Base-by-base conservation (phyloP, 2,888 invertebrate species). In the Heliconius charithonia region DNA sequence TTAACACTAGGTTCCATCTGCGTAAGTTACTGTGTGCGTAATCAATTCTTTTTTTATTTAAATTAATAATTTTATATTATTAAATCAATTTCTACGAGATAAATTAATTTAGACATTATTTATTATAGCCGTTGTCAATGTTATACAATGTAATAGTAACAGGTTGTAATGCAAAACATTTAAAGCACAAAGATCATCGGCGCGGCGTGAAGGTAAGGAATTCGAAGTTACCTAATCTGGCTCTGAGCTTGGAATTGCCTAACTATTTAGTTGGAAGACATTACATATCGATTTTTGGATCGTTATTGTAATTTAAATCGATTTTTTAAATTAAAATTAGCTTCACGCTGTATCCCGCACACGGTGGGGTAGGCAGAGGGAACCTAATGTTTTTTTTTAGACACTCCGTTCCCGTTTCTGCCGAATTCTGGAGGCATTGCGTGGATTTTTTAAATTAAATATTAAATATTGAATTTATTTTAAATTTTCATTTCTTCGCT, bases 211-310 rank as follows among this genome's bases (percentile, higher is more conserved):
- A 85, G 85, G 87, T 86, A 87, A 86, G 86, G 86, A 87, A 92
- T 93, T 91, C 90, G 91, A 85, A 86, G 88, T 89, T 90, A 88
- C 93, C 90, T 92, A 92, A 92, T 91, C 89, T 89, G 86, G 90
- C 90, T 90, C 91, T 90, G 89, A 88, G 83, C 41, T 67, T 51
- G 59, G 51, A 67, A 80, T 81, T 80, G 75, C 66, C 63, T 76
- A 80, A 81, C 72, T 75, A 41, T 76, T 78, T 76, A 71, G 71
- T 56, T 70, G 51, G 74, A 76, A 74, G 59, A 78, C 71, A 41
- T 45, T 22, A 56, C 25, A 59, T 73, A 62, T 76, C 25, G 45
- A 66, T 74, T 78, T 32, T 77, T 59, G 37, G 27, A 59, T n/a
- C 22, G 12, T 37, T 62, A 73, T n/a, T 37, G 25, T 25, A 2